phyloP scores from a whole-genome alignment of 1,140 invertebrate genomes.

The Adelges cooleyi region DNA sequence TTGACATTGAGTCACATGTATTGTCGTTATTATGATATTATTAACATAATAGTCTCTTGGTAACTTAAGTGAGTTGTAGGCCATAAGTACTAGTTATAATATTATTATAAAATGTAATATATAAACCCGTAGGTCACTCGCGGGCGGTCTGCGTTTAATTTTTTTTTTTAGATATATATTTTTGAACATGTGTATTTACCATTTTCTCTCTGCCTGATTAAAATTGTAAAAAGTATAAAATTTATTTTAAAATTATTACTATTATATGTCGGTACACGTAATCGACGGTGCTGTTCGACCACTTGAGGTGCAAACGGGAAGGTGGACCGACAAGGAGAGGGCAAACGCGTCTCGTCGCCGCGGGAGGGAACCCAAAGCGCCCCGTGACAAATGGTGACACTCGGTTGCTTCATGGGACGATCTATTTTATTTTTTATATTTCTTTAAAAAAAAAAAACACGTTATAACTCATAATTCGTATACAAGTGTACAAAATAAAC shows the following conservation, averaged over 20 bases:
- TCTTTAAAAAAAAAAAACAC: background rate
- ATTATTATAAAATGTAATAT: too few relatives aligned
- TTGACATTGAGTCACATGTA: too few relatives aligned
- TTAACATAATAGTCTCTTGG: too few relatives aligned
- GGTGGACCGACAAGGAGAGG: background rate
- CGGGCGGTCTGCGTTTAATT: conserved; percentile 13
- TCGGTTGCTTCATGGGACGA: conserved; percentile 16
- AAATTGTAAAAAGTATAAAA: conserved; percentile 9
- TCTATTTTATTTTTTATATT: too few relatives aligned
- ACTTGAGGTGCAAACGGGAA: too few relatives aligned
- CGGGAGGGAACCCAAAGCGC: background rate
- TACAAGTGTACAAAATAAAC: background rate
- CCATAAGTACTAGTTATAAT: too few relatives aligned
- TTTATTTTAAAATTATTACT: too few relatives aligned
- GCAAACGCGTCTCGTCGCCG: background rate
- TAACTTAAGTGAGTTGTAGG: too few relatives aligned
- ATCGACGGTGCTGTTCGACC: too few relatives aligned
- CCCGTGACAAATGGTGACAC: conserved; percentile 26
- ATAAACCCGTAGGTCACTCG: conserved; percentile 18
- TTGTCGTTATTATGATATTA: too few relatives aligned
- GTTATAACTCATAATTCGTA: background rate
- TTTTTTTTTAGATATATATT: too few relatives aligned
- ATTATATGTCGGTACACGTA: too few relatives aligned
- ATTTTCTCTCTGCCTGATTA: background rate
- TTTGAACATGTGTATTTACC: conserved; percentile 10